phyloP scores from a whole-genome alignment of 2,797 vertebrate genomes.

The Anguilla megastoma region DNA sequence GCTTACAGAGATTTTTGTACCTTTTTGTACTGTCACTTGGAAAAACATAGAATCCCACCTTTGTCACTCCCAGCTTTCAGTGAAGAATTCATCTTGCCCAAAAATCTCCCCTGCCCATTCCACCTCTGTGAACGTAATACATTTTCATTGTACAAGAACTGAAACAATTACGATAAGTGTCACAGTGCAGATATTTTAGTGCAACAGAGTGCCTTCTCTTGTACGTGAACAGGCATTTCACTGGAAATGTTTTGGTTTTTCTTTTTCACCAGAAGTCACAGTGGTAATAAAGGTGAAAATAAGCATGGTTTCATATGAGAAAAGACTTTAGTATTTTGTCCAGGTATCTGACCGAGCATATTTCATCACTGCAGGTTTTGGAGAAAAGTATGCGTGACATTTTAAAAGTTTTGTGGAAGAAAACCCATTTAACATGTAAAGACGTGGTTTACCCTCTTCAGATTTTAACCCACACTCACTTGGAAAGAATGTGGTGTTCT shows the following conservation, averaged over 20 bases:
- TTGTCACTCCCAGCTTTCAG: neutral
- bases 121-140: neutral
- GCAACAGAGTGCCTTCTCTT: slow-evolving; percentile 41
- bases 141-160: slow-evolving; percentile 7
- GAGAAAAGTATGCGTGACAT: neutral
- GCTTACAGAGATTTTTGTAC: neutral
- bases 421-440: neutral
- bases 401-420: slow-evolving; percentile 12
- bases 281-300: neutral
- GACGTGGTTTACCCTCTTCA: neutral
- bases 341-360: neutral
- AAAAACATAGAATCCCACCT: neutral
- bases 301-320: slow-evolving; percentile 7
- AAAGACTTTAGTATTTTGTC: neutral
- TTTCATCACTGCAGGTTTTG: slow-evolving; percentile 21
- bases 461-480: neutral
- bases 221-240: neutral
- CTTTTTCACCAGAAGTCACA: slow-evolving; percentile 14
- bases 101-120: slow-evolving; percentile 7
- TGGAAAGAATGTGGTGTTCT: neutral
- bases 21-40: neutral
- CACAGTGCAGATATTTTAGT: slow-evolving; percentile 18
- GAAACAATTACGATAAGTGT: slow-evolving; percentile 17
- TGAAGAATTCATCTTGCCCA: neutral
- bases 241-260: slow-evolving; percentile 20